Base-by-base conservation (phyloP, 2,888 invertebrate genomes). In the Agonopterix subpropinquella region DNA sequence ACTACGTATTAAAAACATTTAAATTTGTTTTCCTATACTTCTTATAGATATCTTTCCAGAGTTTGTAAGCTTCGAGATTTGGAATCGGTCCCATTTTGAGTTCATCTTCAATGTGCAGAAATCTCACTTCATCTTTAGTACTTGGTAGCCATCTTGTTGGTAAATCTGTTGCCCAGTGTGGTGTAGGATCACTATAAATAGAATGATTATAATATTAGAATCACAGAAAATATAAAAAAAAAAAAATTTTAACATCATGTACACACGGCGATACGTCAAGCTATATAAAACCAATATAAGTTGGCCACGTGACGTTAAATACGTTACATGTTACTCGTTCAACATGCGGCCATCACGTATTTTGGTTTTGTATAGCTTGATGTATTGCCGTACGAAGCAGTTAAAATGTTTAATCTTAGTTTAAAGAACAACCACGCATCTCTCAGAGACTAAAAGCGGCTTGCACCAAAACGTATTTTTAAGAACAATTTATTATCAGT, bases 111-210 rank as follows among this genome's bases (percentile, higher is more conserved):
- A 80, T 70, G 39, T 73, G 66, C n/a, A 81, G 53, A 51, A 76
- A 68, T 8, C 65, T 72, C 1, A 72, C 36, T n/a, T 67, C 43
- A 8, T 62, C 47, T 49, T 63, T 67, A 2, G 45, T 59, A 47
- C 74, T 77, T 0, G 74, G 70, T n/a, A 49, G 39, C 80, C 80
- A 81, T 56, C 51, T 65, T 1, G 77, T 53, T n/a, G 73, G 65
- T 2, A 67, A 36, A 44, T 67, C 54, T 4, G 52, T 55, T 11
- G 47, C 42, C 11, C 50, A 42, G 4, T 54, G 49, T 8, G 76
- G 73, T 2, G 79, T 79, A 1, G 83, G 83, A 44, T 80, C 51
- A 13, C 83, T 84, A 67, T 41, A 71, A 73, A 52, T 13, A 11
- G 13, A 48, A 49, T 53, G 4, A 11, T 36, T 36, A 11, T 7